A percentile compares a stretch with the other conserved stretches of the same genome.
Conservation (phyloP, 2,888 invertebrate species). For the Acrobasis consociella region DNA sequence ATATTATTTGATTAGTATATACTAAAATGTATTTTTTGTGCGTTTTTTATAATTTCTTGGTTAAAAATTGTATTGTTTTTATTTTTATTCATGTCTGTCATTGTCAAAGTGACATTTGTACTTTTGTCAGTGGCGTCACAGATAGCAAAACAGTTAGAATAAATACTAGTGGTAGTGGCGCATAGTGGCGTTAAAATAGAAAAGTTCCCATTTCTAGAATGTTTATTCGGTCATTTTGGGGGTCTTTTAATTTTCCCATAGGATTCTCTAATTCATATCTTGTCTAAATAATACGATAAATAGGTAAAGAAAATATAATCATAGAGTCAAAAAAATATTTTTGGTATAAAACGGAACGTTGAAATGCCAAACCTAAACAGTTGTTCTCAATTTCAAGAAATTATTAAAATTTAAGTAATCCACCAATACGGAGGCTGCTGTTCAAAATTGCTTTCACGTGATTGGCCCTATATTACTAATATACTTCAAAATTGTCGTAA, state of each 20-base stretch:
- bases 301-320: too few relatives aligned
- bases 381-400: not conserved
- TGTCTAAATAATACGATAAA: too few relatives aligned
- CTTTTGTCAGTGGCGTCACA: too few relatives aligned
- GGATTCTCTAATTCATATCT: too few relatives aligned
- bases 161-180: too few relatives aligned
- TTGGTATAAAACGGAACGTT: not conserved
- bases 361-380: not conserved
- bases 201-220: too few relatives aligned
- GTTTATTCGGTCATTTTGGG: too few relatives aligned
- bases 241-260: too few relatives aligned
- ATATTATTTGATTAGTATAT: not conserved
- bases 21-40: not conserved
- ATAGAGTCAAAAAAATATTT: too few relatives aligned
- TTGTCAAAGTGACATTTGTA: not conserved
- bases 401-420: not conserved
- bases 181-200: too few relatives aligned
- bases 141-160: too few relatives aligned
- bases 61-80: not conserved
- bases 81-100: not conserved
- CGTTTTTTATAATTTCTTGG: not conserved
- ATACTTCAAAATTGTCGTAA: slow-evolving; percentile 62
- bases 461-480: slow-evolving; percentile 66
- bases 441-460: not conserved
- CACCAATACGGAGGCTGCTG: not conserved